A percentile compares a stretch with the other conserved stretches of the same genome.
Conservation (phyloP, 2,888 invertebrate genomes). For the Heliconius ethilla region DNA sequence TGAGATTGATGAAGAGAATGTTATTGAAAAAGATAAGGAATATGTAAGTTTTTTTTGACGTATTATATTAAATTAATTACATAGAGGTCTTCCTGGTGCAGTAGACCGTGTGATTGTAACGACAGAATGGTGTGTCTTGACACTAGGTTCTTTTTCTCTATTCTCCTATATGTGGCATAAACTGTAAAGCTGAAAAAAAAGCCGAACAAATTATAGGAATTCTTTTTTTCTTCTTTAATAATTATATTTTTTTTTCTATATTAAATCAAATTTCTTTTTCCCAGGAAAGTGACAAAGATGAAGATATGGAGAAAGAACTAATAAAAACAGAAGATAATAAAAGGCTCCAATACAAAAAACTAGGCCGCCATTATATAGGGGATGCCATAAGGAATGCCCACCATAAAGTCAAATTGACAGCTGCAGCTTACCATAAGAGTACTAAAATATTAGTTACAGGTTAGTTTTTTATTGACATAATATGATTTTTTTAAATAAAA, state of each 20-base stretch:
- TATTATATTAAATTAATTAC: neutral
- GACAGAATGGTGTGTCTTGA: too few relatives aligned
- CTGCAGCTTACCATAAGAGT: constrained; percentile 91
- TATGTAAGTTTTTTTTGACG: constrained; percentile 59
- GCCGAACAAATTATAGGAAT: too few relatives aligned
- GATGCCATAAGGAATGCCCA: constrained; percentile 85
- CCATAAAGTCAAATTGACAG: constrained; percentile 85
- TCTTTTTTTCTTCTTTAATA: too few relatives aligned
- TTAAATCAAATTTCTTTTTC: constrained; percentile 13
- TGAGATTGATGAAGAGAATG: constrained; percentile 83
- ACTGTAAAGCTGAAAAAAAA: neutral
- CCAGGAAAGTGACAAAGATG: constrained; percentile 72
- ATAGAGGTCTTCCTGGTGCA: neutral
- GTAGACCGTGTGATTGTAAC: too few relatives aligned
- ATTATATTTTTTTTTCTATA: too few relatives aligned
- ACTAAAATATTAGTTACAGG: constrained; percentile 91
- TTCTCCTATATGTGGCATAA: neutral
- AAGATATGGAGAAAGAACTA: constrained; percentile 55
- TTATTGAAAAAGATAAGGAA: constrained; percentile 80
- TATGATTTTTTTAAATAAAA: neutral
- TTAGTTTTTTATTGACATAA: constrained; percentile 45
- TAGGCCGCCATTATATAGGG: constrained; percentile 88
- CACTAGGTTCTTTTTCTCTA: neutral
- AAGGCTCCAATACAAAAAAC: constrained; percentile 84
- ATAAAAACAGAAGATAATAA: constrained; percentile 64